These are phyloP conservation scores for Abrostola tripartita DNA, from an alignment of 2,888 invertebrate species.

Conservation along the genomic window DNA sequence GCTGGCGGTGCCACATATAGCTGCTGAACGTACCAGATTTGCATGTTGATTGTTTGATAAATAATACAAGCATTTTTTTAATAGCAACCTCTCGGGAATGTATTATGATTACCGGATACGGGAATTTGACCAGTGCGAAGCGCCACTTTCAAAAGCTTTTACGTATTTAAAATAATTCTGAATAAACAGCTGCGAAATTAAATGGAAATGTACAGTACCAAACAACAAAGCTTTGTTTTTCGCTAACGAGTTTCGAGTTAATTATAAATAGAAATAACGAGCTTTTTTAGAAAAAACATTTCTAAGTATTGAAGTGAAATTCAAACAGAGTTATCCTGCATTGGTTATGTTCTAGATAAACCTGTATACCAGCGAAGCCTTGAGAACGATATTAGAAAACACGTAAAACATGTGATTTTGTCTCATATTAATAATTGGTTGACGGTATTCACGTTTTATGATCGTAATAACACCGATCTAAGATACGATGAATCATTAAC, in stretches of 20 bases:
- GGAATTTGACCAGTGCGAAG: background rate
- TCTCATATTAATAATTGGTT: background rate
- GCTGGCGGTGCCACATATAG: background rate
- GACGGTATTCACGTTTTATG: background rate
- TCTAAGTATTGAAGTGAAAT: background rate
- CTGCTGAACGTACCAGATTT: conserved; percentile 2
- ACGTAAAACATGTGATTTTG: background rate
- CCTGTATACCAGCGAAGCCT: background rate
- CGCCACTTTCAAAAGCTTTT: too few relatives aligned
- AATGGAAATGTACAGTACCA: too few relatives aligned
- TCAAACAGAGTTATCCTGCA: background rate
- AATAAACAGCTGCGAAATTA: too few relatives aligned
- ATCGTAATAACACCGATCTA: background rate
- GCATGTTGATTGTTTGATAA: conserved; percentile 1
- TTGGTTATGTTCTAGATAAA: background rate
- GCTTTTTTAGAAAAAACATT: background rate
- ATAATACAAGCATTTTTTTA: background rate
- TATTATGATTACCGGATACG: background rate
- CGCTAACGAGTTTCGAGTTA: too few relatives aligned
- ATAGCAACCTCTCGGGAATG: background rate
- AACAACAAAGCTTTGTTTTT: too few relatives aligned
- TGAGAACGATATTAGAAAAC: background rate
- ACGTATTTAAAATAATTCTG: too few relatives aligned
- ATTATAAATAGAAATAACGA: too few relatives aligned
- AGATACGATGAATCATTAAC: background rate